Base-by-base conservation (phyloP, 2,888 invertebrate species). In the Blastobasis lacticolella region DNA sequence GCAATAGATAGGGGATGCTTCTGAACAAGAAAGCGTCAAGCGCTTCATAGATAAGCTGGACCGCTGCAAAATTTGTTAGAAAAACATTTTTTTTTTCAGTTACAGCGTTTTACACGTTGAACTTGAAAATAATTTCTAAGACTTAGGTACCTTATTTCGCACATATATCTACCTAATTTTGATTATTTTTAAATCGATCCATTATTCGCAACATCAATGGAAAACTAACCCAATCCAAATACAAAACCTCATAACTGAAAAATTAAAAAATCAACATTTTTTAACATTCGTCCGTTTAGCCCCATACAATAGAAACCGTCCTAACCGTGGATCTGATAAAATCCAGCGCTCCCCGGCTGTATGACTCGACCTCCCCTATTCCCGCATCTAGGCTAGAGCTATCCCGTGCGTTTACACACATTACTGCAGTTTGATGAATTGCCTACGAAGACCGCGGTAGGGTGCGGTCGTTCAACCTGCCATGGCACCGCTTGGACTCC, bases 381-480 rank as follows among this genome's bases (percentile, higher is more conserved):
- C 66, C 60, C 66, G 66, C 73, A 73, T 75, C 74, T 73, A 74
- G 71, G 7, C 37, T 23, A 23, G 73, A 67, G 65, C 71, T 73
- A 76, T 77, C 75, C 75, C 71, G 63, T 66, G 65, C 73, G 78
- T 76, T 76, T 78, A 73, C 78, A 73, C 75, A 79, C 81, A 80
- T 80, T 78, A 80, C 80, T 79, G 72, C 76, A 73, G 76, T 81
- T 77, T 82, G 81, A 82, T 81, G 81, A 76, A 81, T 79, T 79
- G 75, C 74, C 69, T 23, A 23, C 23, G 23, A 23, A 23, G 23
- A 23, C 23, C 23, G 23, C 23, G 23, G 23, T 23, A 23, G 23
- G 23, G 23, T 23, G 61, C 74, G 82, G 81, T 79, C 82, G 69
- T 80, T 81, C 80, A 81, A 78, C 81, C 40, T 43, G 37, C 49